A percentile compares a stretch with the other conserved stretches of the same genome.
These are phyloP conservation scores for Lasius platythorax DNA, from an alignment of 2,888 invertebrate genomes.

Conservation along the genomic window DNA sequence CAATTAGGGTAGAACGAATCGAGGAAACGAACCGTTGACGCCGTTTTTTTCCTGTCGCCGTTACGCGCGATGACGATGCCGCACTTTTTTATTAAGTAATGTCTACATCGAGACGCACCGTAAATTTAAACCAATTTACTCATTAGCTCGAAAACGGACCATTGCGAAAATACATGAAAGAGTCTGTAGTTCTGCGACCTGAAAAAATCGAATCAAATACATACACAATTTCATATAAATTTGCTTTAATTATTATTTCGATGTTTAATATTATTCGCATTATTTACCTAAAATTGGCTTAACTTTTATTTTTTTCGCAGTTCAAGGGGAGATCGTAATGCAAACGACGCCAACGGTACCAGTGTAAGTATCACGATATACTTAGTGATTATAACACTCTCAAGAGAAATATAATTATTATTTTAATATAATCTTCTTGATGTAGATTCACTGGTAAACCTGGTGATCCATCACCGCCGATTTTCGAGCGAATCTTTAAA, in stretches of 20 bases:
- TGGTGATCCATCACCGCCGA: slow-evolving; percentile 95
- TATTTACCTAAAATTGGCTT: slow-evolving; percentile 17
- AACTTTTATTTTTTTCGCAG: slow-evolving; percentile 86
- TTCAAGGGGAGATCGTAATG: slow-evolving; percentile 89
- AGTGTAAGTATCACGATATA: slow-evolving; percentile 80
- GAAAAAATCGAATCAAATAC: neutral
- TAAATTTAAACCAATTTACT: slow-evolving; percentile 76
- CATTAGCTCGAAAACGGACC: slow-evolving; percentile 35
- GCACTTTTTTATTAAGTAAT: slow-evolving; percentile 60
- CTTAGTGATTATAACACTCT: neutral
- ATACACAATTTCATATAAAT: neutral
- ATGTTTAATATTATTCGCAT: neutral
- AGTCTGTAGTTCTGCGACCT: neutral
- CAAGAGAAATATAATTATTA: neutral
- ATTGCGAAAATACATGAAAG: slow-evolving; percentile 6
- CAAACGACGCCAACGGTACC: slow-evolving; percentile 86
- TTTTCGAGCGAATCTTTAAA: slow-evolving; percentile 98
- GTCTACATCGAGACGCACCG: slow-evolving; percentile 53
- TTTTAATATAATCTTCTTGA: neutral
- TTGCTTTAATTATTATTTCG: neutral
- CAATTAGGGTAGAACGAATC: slow-evolving; percentile 76
- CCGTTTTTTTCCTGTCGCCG: slow-evolving; percentile 72
- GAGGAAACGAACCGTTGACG: slow-evolving; percentile 76
- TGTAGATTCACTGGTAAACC: slow-evolving; percentile 87
- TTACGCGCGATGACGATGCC: slow-evolving; percentile 68